A percentile compares a stretch with the other conserved stretches of the same genome.
phyloP scores from a whole-genome alignment of 2,113 vertebrate genomes.

The Choloepus hoffmanni region DNA sequence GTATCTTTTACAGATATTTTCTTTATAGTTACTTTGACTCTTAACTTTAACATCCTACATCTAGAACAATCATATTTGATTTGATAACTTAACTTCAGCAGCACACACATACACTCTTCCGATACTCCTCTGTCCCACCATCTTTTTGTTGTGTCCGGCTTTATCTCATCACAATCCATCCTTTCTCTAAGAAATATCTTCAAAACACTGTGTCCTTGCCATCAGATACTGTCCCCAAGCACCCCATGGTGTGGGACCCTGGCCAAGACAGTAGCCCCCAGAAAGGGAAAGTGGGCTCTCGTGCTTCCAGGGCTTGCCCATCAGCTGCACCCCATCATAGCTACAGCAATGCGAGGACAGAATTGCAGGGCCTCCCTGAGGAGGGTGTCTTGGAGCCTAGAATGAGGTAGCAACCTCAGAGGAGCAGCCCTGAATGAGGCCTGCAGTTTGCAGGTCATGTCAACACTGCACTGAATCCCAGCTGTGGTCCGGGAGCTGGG shows the following conservation, averaged over 20 bases:
- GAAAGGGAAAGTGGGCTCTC: neutral
- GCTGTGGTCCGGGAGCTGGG: neutral
- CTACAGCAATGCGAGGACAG: neutral
- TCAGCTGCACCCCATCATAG: rapidly evolving
- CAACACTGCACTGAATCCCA: neutral
- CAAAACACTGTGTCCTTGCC: neutral
- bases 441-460: no score
- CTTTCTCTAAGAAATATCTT: neutral
- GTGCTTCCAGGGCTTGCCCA: rapidly evolving
- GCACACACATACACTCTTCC: no score
- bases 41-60: no score
- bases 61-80: no score
- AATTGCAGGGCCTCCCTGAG: neutral
- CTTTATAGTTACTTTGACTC: no score
- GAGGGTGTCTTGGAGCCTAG: neutral
- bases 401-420: neutral
- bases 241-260: no score
- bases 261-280: neutral
- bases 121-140: no score
- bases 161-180: neutral
- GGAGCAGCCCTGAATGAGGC: no score
- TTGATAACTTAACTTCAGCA: no score
- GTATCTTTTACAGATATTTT: no score
- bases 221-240: rapidly evolving
- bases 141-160: no score